A percentile compares a stretch with the other conserved stretches of the same genome.
Evolutionary conservation across 2,113 vertebrate species (phyloP).

Genomic region (Lampris incognitus): DNA sequence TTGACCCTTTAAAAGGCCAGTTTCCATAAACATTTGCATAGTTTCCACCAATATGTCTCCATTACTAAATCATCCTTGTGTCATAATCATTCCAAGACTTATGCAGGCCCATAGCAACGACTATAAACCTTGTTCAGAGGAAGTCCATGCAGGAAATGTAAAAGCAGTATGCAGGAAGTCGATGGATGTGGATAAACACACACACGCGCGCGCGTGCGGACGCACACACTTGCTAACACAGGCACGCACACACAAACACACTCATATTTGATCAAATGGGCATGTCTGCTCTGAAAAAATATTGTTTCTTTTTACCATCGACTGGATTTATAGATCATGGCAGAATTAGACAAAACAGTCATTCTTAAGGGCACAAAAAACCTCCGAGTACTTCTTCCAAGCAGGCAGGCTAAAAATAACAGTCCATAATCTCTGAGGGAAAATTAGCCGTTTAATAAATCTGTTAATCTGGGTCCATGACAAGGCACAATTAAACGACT

Average conservation of each 20-base stretch:
- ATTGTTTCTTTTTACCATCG: neutral
- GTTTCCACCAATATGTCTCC: neutral
- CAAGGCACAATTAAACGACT: constrained; percentile 70
- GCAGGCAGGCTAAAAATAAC: constrained; percentile 66
- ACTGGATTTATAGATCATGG: constrained; percentile 6
- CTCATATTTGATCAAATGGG: constrained; percentile 23
- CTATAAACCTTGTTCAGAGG: constrained; percentile 34
- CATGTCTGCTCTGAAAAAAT: constrained; percentile 36
- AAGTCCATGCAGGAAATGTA: constrained; percentile 28
- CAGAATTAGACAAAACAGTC: constrained; percentile 43
- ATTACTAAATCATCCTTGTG: neutral
- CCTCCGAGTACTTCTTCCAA: constrained; percentile 44
- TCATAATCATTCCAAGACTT: constrained; percentile 13
- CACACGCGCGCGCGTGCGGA: neutral
- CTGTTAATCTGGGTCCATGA: constrained; percentile 69
- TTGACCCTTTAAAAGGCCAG: neutral
- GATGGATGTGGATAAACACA: constrained; percentile 18
- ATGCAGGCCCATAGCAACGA: constrained; percentile 39
- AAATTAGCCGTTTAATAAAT: constrained; percentile 79
- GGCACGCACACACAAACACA: neutral
- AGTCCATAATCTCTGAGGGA: constrained; percentile 58
- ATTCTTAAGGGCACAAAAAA: constrained; percentile 37
- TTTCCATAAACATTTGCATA: constrained; percentile 13
- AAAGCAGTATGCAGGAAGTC: constrained; percentile 37
- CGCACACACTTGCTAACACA: too few species aligned